These are phyloP conservation scores for Tenthredo notha DNA, from an alignment of 2,888 invertebrate species.

Conservation along the genomic window DNA sequence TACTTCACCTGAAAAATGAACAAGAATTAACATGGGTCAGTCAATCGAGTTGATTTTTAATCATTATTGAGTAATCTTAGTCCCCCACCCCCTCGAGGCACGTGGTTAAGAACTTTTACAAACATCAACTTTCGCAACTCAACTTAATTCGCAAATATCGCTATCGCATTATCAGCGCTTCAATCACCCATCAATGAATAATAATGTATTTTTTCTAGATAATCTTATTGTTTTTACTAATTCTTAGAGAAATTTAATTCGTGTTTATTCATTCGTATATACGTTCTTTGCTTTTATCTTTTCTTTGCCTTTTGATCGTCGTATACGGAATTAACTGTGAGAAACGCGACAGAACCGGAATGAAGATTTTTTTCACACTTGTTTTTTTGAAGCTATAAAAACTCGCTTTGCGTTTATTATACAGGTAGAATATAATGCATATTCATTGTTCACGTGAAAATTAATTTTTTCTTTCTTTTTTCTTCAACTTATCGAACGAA, in stretches of 20 bases:
- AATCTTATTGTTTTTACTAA: not conserved
- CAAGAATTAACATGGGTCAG: slow-evolving; percentile 1
- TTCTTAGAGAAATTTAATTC: not conserved
- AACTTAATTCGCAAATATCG: not conserved
- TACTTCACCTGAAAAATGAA: not conserved
- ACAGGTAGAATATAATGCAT: slow-evolving; percentile 1
- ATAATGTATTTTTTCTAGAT: not conserved
- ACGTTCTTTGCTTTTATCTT: not conserved
- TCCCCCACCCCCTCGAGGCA: not conserved
- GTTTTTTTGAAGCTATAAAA: not conserved
- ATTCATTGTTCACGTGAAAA: not conserved
- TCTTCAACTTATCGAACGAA: not conserved
- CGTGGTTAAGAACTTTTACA: not conserved
- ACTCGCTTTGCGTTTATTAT: not conserved
- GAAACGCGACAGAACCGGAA: not conserved
- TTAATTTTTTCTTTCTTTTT: not conserved
- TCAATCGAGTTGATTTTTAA: not conserved
- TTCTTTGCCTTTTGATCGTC: not conserved
- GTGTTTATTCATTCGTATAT: not conserved
- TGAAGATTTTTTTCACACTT: not conserved
- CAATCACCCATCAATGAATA: not conserved
- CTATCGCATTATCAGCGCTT: not conserved
- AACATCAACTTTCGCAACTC: not conserved
- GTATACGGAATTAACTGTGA: not conserved
- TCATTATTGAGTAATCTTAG: not conserved